Percentiles rank a stretch among this genome's conserved stretches.
phyloP scores from a whole-genome alignment of 2,113 vertebrate species.

The Struthidea cinerea region DNA sequence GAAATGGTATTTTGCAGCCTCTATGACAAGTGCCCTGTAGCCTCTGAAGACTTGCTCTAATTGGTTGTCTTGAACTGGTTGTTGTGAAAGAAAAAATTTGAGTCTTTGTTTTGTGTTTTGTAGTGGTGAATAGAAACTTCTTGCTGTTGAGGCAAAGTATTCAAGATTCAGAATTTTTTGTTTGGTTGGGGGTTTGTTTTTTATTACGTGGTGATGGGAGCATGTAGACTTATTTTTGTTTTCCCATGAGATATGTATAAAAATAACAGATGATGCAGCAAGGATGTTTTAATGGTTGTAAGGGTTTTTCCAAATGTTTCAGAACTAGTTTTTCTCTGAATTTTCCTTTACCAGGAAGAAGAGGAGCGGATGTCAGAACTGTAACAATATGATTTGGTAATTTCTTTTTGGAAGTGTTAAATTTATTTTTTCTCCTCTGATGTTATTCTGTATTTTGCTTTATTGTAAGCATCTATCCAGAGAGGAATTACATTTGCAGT shows the following conservation, averaged over 20 bases:
- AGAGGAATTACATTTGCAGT: background rate
- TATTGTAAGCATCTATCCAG: background rate
- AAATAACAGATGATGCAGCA: background rate
- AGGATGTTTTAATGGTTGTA: background rate
- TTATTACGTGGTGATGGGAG: background rate
- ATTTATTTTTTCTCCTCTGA: background rate
- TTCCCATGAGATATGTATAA: background rate
- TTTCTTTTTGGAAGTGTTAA: background rate
- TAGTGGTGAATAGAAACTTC: background rate
- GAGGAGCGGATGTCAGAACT: background rate
- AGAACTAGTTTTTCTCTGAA: background rate
- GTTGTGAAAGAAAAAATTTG: background rate
- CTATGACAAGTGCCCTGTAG: background rate
- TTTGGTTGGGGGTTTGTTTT: background rate
- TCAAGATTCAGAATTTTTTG: background rate
- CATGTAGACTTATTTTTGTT: background rate
- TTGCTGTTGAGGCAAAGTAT: background rate
- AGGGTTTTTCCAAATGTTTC: background rate
- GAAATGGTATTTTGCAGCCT: background rate
- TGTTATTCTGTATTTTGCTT: background rate
- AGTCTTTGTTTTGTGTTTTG: background rate
- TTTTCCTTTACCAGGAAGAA: background rate
- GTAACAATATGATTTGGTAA: background rate
- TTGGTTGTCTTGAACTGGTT: background rate
- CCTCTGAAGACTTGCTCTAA: background rate